A percentile compares a stretch with the other conserved stretches of the same genome.
These are phyloP conservation scores for Solen grandis DNA, from an alignment of 1,140 invertebrate genomes.

Conservation along the genomic window DNA sequence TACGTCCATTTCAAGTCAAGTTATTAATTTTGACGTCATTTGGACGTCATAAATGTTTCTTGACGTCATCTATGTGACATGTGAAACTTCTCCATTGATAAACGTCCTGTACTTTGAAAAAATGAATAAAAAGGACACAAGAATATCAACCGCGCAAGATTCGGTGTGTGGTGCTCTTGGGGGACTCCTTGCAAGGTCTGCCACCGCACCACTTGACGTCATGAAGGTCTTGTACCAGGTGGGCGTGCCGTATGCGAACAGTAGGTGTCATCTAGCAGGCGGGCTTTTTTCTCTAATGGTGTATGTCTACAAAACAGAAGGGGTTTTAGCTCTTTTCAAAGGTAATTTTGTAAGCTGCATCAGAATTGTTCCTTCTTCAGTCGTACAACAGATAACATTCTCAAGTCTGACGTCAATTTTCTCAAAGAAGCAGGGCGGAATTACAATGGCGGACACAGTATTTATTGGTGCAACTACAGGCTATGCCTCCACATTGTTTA, in stretches of 20 bases:
- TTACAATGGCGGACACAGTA: slow-evolving; percentile 6
- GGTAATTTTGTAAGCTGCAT: slow-evolving; percentile 35
- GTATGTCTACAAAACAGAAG: slow-evolving; percentile 6
- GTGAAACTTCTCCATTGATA: too few species aligned
- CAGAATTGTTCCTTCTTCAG: slow-evolving; percentile 11
- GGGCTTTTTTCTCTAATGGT: neutral
- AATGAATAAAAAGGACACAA: too few species aligned
- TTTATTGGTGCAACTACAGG: slow-evolving; percentile 18
- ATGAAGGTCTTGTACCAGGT: slow-evolving; percentile 38
- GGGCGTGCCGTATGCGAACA: slow-evolving; percentile 3
- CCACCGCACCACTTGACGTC: slow-evolving; percentile 36
- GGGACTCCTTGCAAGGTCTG: slow-evolving; percentile 15
- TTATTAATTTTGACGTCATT: too few species aligned
- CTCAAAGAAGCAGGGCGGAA: neutral
- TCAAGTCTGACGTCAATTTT: neutral
- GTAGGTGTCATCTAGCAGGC: neutral
- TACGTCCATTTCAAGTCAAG: too few species aligned
- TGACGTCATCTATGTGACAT: too few species aligned
- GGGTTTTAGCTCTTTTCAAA: slow-evolving; percentile 2
- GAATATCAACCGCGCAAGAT: slow-evolving; percentile 17
- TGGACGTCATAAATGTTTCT: too few species aligned
- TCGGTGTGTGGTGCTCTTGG: slow-evolving; percentile 1
- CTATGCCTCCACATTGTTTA: slow-evolving; percentile 27
- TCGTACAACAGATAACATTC: slow-evolving; percentile 15
- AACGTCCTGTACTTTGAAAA: too few species aligned